These are phyloP conservation scores for Batillaria attramentaria DNA, from an alignment of 1,140 invertebrate species.

Conservation along the genomic window DNA sequence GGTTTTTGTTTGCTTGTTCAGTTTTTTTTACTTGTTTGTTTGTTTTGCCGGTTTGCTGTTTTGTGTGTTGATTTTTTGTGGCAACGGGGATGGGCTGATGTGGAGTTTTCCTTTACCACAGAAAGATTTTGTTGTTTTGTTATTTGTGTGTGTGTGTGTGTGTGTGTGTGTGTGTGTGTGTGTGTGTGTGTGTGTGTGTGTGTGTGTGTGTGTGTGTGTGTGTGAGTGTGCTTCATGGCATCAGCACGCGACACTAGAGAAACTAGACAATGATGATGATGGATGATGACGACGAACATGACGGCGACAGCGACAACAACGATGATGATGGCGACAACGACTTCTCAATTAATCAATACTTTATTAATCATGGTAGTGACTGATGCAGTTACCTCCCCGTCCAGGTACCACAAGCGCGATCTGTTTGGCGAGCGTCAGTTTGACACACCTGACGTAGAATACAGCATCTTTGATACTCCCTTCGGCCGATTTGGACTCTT, in stretches of 20 bases:
- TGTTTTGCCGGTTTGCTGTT: no score
- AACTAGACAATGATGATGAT: background rate
- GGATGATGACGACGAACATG: background rate
- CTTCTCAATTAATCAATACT: no score
- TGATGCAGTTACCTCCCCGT: background rate
- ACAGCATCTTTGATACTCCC: slow-evolving; percentile 76
- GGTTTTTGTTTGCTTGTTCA: no score
- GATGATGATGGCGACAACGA: background rate
- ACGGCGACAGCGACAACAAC: background rate
- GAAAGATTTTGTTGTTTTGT: no score
- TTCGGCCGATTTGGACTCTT: slow-evolving; percentile 86
- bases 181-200: background rate
- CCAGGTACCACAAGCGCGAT: slow-evolving; percentile 82
- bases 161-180: background rate
- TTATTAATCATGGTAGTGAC: no score
- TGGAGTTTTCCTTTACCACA: no score
- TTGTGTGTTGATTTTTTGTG: no score
- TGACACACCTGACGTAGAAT: slow-evolving; percentile 66
- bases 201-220: slow-evolving; percentile 2
- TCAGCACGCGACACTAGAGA: background rate
- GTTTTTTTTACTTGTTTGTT: no score
- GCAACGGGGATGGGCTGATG: no score
- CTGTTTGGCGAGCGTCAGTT: slow-evolving; percentile 77
- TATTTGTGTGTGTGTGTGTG: background rate
- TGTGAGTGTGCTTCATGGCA: background rate